Conservation (phyloP, 1,140 invertebrate genomes). For the Prorops nasuta region DNA sequence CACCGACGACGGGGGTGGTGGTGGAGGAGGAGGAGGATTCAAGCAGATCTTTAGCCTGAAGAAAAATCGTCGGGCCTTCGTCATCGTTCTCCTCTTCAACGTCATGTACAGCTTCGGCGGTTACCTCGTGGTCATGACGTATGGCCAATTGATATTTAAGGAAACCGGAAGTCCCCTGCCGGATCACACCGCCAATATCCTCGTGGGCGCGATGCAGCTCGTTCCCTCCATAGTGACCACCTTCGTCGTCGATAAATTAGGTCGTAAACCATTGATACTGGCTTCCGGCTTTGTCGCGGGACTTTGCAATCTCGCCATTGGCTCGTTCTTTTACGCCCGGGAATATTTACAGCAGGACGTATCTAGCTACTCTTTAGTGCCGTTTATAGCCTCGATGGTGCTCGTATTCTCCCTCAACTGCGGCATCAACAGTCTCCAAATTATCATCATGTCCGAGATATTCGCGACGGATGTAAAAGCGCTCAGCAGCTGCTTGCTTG, state of each 20-base stretch:
- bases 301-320: constrained; percentile 54
- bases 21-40: constrained; percentile 27
- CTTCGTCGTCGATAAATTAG: constrained; percentile 51
- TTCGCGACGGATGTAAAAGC: constrained; percentile 69
- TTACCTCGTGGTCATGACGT: constrained; percentile 69
- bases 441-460: constrained; percentile 69
- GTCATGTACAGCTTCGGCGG: constrained; percentile 71
- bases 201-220: constrained; percentile 56
- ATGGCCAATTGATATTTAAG: constrained; percentile 71
- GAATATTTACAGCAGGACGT: constrained; percentile 30
- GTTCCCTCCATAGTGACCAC: constrained; percentile 34
- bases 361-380: constrained; percentile 54
- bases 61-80: constrained; percentile 63
- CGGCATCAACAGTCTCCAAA: constrained; percentile 67
- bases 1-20: constrained; percentile 50
- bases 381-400: constrained; percentile 60
- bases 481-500: constrained; percentile 65
- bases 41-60: constrained; percentile 59
- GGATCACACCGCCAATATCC: constrained; percentile 49
- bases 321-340: constrained; percentile 61
- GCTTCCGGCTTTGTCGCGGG: constrained; percentile 28
- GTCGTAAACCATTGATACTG: constrained; percentile 55
- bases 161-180: constrained; percentile 52
- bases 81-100: constrained; percentile 65
- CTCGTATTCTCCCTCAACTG: constrained; percentile 68